Evolutionary conservation across 2,113 vertebrate genomes (phyloP), one percentile per base, ranked within the genome.

Genomic region (Grantiella picta): DNA sequence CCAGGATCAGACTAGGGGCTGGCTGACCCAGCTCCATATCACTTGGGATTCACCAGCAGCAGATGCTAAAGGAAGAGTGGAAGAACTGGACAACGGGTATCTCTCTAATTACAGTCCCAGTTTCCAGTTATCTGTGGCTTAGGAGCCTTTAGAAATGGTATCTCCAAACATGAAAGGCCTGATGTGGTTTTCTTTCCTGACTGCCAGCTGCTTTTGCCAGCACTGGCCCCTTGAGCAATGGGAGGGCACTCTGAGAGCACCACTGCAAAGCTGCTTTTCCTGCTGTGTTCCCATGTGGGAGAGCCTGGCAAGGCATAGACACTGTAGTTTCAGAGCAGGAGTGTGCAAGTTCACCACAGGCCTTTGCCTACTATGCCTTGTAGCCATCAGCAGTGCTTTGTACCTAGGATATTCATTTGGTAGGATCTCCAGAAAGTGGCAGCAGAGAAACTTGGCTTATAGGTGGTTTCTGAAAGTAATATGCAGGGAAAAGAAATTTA

Each of bases 361-460:
- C 45, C 59, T 75, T 54, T 50, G 50, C 19, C 68, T 53, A 29
- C 60, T 27, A 4, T 60, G 54, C 45, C 31, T 10, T 20, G 20
- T 40, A 70, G 21, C 6, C 12, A 52, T 49, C 52, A 54, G 64
- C 20, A 50, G 57, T 16, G 35, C 56, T 89, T 75, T 60, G 76
- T 70, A 60, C 15, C 22, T 56, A 60, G 71, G 71, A 75, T 83
- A 44, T 53, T 78, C 0, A 31, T 44, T 49, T 70, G 60, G 71
- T 75, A 92, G 57, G 24, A 90, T 57, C 38, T 88, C 35, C 42
- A 90, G 87, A 82, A 87, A 82, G 54, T 81, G 79, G 60, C 54
- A 75, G 36, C 52, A 66, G 42, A 91, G 59, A 88, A 77, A 40
- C 56, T 38, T 81, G 63, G 29, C 56, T 83, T 54, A 59, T 63